Evolutionary conservation across 2,113 vertebrate species (phyloP).

Genomic region (Pteropus alecto): DNA sequence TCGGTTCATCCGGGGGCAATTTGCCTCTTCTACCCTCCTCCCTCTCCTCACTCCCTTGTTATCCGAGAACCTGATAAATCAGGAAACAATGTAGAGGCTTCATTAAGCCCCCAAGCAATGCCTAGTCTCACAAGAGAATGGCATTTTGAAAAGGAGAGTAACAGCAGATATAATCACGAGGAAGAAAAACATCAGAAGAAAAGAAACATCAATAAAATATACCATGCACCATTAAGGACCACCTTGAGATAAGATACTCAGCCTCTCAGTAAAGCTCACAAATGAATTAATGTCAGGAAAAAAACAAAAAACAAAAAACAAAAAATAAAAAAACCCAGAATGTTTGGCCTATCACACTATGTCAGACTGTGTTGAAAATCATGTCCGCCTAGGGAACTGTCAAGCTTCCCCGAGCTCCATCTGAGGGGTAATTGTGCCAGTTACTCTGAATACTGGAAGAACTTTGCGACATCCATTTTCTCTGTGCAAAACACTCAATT

Average conservation of each 20-base stretch:
- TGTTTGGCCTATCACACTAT: constrained; percentile 10
- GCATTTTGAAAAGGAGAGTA: constrained; percentile 56
- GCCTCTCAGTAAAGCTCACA: constrained; percentile 46
- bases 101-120: constrained; percentile 61
- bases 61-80: constrained; percentile 48
- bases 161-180: constrained; percentile 43
- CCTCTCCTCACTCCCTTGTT: background rate
- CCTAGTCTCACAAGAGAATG: constrained; percentile 47
- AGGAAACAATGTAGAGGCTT: constrained; percentile 54
- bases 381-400: background rate
- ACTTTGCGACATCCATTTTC: background rate
- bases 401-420: constrained; percentile 5
- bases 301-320: background rate
- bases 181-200: constrained; percentile 44
- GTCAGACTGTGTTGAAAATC: constrained; percentile 34
- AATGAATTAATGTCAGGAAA: constrained; percentile 57
- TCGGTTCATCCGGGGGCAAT: background rate
- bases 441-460: background rate
- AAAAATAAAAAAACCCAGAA: background rate
- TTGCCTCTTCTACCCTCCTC: background rate
- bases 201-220: constrained; percentile 65
- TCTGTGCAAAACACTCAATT: background rate
- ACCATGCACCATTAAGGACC: constrained; percentile 56
- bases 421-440: constrained; percentile 41
- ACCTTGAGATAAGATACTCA: constrained; percentile 49